Conservation (phyloP, 2,113 vertebrate species). For the Ovibos moschatus region DNA sequence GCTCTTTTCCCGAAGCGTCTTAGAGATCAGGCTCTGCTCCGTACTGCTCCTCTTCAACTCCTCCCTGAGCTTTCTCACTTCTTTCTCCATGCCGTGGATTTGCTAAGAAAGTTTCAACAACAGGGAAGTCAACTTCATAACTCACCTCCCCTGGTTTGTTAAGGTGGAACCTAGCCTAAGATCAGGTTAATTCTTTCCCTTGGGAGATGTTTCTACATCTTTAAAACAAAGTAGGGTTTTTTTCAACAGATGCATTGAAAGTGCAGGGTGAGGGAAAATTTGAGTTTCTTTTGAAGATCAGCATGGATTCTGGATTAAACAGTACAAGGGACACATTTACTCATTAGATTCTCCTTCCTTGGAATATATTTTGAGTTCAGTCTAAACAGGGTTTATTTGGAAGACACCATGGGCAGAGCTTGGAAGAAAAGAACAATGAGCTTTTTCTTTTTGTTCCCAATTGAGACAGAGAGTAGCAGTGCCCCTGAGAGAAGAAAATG, state of each 20-base stretch:
- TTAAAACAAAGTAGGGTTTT: not conserved
- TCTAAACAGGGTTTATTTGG: not conserved
- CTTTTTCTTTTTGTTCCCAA: not conserved
- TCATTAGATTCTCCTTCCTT: not conserved
- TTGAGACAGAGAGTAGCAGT: not conserved
- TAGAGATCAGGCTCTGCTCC: slow-evolving; percentile 22
- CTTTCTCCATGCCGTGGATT: slow-evolving; percentile 68
- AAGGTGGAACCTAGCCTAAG: not conserved
- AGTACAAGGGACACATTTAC: not conserved
- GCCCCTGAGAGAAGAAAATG: not conserved
- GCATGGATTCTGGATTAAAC: not conserved
- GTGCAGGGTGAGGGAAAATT: not conserved
- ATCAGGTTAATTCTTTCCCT: not conserved
- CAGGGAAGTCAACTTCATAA: not conserved
- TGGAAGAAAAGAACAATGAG: not conserved
- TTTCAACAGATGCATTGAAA: not conserved
- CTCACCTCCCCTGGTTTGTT: fast-evolving
- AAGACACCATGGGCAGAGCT: not conserved
- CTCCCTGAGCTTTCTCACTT: slow-evolving; percentile 56
- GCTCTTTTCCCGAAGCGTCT: slow-evolving; percentile 47
- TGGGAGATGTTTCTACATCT: not conserved
- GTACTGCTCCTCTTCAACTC: slow-evolving; percentile 42
- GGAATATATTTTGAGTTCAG: not conserved
- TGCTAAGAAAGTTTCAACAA: slow-evolving; percentile 55
- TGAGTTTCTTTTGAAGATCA: not conserved